Conservation (phyloP, 53 echinoderm and acorn worm genomes). For the Echinometra lucunter region DNA sequence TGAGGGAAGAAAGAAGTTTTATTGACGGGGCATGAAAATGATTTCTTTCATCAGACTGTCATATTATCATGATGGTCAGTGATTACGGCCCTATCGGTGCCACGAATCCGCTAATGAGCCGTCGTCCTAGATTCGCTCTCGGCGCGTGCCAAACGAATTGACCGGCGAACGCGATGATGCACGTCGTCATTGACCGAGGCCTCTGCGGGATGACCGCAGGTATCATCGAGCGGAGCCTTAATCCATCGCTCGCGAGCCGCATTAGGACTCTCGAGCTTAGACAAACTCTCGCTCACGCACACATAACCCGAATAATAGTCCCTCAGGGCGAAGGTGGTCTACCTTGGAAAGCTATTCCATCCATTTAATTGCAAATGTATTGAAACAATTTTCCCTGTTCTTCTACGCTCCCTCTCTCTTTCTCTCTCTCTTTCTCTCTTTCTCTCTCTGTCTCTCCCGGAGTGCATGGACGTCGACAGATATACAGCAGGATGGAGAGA, state of each 20-base stretch:
- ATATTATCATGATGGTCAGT: not conserved
- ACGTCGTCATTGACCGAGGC: not conserved
- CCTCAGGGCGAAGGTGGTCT: constrained; percentile 48
- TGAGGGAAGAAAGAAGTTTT: not conserved
- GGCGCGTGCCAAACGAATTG: constrained; percentile 61
- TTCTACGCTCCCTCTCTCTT: not conserved
- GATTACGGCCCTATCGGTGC: not conserved
- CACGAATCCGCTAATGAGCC: constrained; percentile 58
- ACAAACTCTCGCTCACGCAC: constrained; percentile 46
- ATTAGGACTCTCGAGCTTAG: constrained; percentile 56
- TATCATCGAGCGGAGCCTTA: not conserved
- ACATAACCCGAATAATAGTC: constrained; percentile 41
- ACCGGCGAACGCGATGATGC: constrained; percentile 40
- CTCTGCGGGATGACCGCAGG: constrained; percentile 18
- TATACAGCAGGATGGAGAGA: not conserved
- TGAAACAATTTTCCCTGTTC: constrained; percentile 50
- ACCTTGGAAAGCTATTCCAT: constrained; percentile 22
- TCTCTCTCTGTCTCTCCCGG: not conserved
- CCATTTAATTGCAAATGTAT: constrained; percentile 36
- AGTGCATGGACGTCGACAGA: constrained; percentile 25
- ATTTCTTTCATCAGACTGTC: constrained; percentile 17
- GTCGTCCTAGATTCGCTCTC: constrained; percentile 28
- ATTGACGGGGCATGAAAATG: too few relatives aligned
- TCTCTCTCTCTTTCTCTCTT: not conserved
- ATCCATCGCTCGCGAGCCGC: constrained; percentile 67